phyloP scores from a whole-genome alignment of 2,888 invertebrate genomes.

The Mythimna pallens region DNA sequence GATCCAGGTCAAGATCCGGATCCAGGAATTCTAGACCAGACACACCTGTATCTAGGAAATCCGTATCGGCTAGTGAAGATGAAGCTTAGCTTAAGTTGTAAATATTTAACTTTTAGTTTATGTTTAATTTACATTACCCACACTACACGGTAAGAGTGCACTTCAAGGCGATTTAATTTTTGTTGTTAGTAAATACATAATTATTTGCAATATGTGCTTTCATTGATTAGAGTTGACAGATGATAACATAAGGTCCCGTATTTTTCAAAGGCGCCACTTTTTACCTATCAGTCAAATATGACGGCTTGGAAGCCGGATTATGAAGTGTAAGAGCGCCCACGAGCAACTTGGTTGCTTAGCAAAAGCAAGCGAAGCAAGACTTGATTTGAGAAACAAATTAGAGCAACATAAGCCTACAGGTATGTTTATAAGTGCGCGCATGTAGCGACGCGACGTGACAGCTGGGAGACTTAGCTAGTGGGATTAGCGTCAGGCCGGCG shows the following conservation, averaged over 20 bases:
- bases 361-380: too few species aligned
- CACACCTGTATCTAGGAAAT: slow-evolving; percentile 91
- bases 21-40: slow-evolving; percentile 87
- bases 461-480: too few species aligned
- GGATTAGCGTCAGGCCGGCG: too few species aligned
- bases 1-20: slow-evolving; percentile 82
- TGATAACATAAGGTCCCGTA: slow-evolving; percentile 8
- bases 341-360: too few species aligned
- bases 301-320: not conserved
- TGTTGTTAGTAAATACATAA: slow-evolving; percentile 6
- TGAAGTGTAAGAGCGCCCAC: not conserved
- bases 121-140: slow-evolving; percentile 52
- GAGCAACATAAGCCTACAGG: too few species aligned
- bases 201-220: slow-evolving; percentile 21
- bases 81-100: slow-evolving; percentile 77
- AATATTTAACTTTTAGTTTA: slow-evolving; percentile 58
- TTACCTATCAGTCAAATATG: too few species aligned
- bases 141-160: slow-evolving; percentile 44
- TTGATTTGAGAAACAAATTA: too few species aligned
- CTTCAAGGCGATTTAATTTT: slow-evolving; percentile 27
- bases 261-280: not conserved
- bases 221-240: slow-evolving; percentile 12
- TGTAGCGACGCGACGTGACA: too few species aligned
- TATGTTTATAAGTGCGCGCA: too few species aligned
- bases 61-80: slow-evolving; percentile 91